These are phyloP conservation scores for Thunnus maccoyii DNA, from an alignment of 2,113 vertebrate species.

Conservation along the genomic window DNA sequence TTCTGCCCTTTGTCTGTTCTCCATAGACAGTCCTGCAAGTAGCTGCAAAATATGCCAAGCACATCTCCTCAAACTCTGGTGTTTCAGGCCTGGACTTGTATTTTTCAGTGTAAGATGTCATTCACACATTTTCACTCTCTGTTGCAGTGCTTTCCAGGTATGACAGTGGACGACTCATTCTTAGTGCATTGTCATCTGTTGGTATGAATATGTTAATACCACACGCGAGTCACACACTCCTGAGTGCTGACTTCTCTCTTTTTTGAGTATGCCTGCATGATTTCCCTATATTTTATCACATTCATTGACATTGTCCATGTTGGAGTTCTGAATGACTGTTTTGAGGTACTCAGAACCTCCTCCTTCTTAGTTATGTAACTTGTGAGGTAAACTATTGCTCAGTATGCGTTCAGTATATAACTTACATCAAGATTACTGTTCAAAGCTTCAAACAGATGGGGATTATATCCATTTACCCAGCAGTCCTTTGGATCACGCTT, in stretches of 20 bases:
- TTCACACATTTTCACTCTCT: background rate
- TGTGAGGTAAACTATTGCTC: background rate
- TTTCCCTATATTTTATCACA: too few species aligned
- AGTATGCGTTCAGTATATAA: background rate
- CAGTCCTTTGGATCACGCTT: slow-evolving; percentile 32
- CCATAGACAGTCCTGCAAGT: too few species aligned
- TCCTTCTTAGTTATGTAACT: slow-evolving; percentile 23
- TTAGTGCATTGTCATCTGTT: background rate
- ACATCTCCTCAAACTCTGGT: too few species aligned
- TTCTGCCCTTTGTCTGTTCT: background rate
- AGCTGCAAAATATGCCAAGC: too few species aligned
- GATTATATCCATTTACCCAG: slow-evolving; percentile 41
- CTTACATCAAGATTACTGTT: slow-evolving; percentile 6
- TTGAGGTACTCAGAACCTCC: too few species aligned
- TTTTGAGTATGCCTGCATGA: too few species aligned
- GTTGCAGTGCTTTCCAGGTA: background rate
- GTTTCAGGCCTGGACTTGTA: too few species aligned
- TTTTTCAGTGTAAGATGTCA: background rate
- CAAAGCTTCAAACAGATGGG: background rate
- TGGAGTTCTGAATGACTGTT: too few species aligned
- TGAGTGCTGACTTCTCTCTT: too few species aligned
- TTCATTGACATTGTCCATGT: too few species aligned
- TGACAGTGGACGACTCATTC: slow-evolving; percentile 8
- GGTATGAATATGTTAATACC: too few species aligned
- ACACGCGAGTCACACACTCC: too few species aligned